These are phyloP conservation scores for Meleagris gallopavo DNA, from an alignment of 2,113 vertebrate genomes.

Conservation along the genomic window DNA sequence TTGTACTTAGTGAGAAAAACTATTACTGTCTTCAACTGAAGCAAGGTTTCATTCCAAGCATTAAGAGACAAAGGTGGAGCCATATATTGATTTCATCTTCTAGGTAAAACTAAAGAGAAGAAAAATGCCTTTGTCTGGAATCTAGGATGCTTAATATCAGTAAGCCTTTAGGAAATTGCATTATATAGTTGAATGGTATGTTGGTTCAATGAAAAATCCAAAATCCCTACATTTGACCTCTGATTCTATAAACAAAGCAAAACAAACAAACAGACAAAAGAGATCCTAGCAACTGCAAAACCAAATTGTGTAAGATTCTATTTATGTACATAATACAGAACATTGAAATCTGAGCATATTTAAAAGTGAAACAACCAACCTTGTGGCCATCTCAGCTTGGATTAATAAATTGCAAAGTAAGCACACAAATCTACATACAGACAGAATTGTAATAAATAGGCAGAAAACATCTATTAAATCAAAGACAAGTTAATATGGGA, in stretches of 20 bases:
- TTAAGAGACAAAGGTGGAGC: slow-evolving; percentile 25
- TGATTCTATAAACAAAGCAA: neutral
- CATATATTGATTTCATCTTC: slow-evolving; percentile 42
- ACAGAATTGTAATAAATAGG: neutral
- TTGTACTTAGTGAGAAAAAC: slow-evolving; percentile 36
- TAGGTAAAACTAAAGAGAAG: neutral
- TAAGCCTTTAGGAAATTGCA: slow-evolving; percentile 30
- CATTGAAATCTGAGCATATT: neutral
- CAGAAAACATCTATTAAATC: slow-evolving; percentile 9
- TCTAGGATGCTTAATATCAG: slow-evolving; percentile 28
- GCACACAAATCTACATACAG: neutral
- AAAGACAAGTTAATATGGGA: neutral
- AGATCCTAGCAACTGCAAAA: neutral
- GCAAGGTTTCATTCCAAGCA: slow-evolving; percentile 15
- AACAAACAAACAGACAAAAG: neutral
- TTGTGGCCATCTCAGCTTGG: neutral
- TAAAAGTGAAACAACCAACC: neutral
- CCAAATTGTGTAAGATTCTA: neutral
- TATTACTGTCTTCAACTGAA: slow-evolving; percentile 22
- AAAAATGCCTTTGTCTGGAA: slow-evolving; percentile 31
- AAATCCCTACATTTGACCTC: neutral
- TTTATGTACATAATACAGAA: neutral
- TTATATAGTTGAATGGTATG: slow-evolving; percentile 46
- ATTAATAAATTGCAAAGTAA: neutral
- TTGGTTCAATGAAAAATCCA: neutral